phyloP scores from a whole-genome alignment of 2,888 invertebrate species.

The Anthophora plumipes region DNA sequence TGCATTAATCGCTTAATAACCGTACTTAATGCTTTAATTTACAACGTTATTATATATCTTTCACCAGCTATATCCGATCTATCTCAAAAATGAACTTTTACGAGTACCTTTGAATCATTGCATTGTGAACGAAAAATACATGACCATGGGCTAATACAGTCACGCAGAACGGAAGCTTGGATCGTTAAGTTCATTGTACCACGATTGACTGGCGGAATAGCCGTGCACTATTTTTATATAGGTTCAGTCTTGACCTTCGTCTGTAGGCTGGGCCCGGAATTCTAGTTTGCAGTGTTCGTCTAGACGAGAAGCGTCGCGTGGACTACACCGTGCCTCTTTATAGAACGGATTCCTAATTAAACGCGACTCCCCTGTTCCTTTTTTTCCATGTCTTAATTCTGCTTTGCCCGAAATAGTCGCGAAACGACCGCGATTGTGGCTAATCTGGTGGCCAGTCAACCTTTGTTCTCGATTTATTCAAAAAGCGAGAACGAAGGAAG shows the following conservation, averaged over 20 bases:
- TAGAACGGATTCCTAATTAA: conserved; percentile 43
- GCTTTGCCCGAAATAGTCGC: background rate
- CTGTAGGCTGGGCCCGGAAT: conserved; percentile 27
- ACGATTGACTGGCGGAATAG: conserved; percentile 35
- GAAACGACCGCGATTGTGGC: background rate
- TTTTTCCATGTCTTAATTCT: background rate
- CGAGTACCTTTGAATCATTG: no score
- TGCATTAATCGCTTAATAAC: no score
- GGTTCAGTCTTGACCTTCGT: conserved; percentile 64
- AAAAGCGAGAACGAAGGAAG: background rate
- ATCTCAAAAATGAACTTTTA: no score
- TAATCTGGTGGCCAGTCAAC: background rate
- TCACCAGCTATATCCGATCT: no score
- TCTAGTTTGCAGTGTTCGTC: conserved; percentile 32
- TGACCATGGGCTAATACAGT: background rate
- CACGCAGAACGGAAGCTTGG: conserved; percentile 17
- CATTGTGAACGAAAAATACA: conserved; percentile 1
- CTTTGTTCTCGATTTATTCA: background rate
- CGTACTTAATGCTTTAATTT: no score
- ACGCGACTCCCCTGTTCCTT: conserved; percentile 7
- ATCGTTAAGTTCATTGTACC: conserved; percentile 63
- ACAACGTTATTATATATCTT: no score
- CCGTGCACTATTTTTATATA: conserved; percentile 60
- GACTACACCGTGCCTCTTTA: background rate
- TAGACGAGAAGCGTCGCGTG: conserved; percentile 1